phyloP scores from a whole-genome alignment of 2,113 vertebrate species.

The Nannospalax galili region DNA sequence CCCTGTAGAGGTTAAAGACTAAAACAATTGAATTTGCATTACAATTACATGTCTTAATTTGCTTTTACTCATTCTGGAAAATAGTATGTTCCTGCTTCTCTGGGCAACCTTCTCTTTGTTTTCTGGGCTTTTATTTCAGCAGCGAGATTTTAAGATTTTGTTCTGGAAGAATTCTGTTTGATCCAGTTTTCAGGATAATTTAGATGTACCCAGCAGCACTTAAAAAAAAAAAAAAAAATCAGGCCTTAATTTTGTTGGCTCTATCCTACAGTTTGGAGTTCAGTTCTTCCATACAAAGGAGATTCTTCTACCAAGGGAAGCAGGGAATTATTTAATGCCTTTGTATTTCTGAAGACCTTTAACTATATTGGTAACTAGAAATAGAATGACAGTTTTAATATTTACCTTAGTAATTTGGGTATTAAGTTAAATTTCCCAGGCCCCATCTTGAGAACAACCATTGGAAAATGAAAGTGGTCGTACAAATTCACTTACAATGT shows the following conservation, averaged over 20 bases:
- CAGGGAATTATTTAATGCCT: too few relatives aligned
- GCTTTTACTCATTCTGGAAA: slow-evolving; percentile 72
- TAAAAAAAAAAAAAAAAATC: slow-evolving; percentile 12
- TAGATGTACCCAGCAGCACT: slow-evolving; percentile 82
- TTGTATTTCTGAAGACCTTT: too few relatives aligned
- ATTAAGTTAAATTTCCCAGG: not conserved
- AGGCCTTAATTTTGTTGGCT: too few relatives aligned
- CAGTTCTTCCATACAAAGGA: too few relatives aligned
- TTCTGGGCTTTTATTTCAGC: slow-evolving; percentile 85
- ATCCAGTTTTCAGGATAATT: slow-evolving; percentile 82
- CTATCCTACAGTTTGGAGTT: too few relatives aligned
- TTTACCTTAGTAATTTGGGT: slow-evolving; percentile 64
- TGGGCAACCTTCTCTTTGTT: slow-evolving; percentile 29
- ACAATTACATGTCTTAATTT: slow-evolving; percentile 75
- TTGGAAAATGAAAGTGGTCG: not conserved
- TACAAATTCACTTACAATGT: slow-evolving; percentile 32
- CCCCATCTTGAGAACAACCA: not conserved
- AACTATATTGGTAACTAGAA: slow-evolving; percentile 81
- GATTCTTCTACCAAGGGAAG: slow-evolving; percentile 70
- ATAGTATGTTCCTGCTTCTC: slow-evolving; percentile 52
- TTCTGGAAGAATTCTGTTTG: slow-evolving; percentile 64
- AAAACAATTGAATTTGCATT: slow-evolving; percentile 69
- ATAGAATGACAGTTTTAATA: slow-evolving; percentile 66
- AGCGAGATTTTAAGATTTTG: slow-evolving; percentile 44
- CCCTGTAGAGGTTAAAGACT: slow-evolving; percentile 51